These are phyloP conservation scores for Ptilonorhynchus violaceus DNA, from an alignment of 2,113 vertebrate genomes.

Conservation along the genomic window DNA sequence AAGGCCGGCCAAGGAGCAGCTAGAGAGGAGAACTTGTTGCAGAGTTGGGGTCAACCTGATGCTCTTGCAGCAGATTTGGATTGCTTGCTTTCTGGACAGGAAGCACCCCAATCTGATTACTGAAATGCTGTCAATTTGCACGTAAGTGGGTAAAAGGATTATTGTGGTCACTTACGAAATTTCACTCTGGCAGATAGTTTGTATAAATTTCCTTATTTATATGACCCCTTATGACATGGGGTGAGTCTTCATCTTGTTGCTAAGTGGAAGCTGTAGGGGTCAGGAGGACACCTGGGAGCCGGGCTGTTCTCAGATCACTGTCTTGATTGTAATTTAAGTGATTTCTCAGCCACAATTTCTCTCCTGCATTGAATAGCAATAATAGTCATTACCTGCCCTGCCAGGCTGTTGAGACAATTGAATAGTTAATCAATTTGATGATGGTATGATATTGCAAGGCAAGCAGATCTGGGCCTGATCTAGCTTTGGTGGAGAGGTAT, in stretches of 20 bases:
- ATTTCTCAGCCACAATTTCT: neutral
- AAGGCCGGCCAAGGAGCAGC: neutral
- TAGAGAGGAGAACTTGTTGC: neutral
- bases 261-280: neutral
- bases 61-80: neutral
- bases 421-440: conserved; percentile 16
- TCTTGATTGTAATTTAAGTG: neutral
- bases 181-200: neutral
- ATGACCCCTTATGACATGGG: neutral
- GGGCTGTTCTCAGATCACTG: neutral
- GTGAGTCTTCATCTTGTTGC: neutral
- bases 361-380: neutral
- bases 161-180: neutral
- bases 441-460: neutral
- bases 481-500: neutral
- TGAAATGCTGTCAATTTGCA: neutral
- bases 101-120: neutral
- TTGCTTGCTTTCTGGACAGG: neutral
- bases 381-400: neutral
- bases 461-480: neutral
- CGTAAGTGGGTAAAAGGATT: neutral
- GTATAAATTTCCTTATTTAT: neutral
- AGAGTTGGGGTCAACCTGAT: neutral
- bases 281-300: neutral
- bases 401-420: neutral